Evolutionary conservation across 1,140 invertebrate genomes (phyloP), one percentile per base, ranked within the genome.

Genomic region (Formica selysi): DNA sequence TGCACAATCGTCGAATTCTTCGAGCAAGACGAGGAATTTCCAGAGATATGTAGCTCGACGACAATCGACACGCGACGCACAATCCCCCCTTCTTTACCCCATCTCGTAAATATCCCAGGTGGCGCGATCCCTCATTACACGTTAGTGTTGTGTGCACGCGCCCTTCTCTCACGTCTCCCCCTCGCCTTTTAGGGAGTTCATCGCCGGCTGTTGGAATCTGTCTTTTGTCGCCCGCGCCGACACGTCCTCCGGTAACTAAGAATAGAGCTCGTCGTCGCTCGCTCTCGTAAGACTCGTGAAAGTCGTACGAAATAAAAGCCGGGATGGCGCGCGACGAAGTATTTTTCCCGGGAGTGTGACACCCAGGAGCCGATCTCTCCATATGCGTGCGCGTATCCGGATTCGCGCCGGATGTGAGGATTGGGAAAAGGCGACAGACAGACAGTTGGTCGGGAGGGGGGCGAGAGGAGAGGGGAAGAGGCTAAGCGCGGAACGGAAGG

Each of bases 201-300:
- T 90, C 32, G 65, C 54, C 78, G 85, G 61, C 88, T 90, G 89
- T 65, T 83, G 89, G 89, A 90, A 90, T 86, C 71, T 70, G 89
- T 90, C 89, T 90, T 86, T 90, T 88, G 89, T 90, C 86, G 71
- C 32, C 51, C 86, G 54, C 16, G 61, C 51, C 86, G 78, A 44
- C 59, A 48, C 85, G 65, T 51, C 54, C 68, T 44, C 48, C 81
- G 54, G 1, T 22, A 61, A 85, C 87, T 85, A 64, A 84, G 85
- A 90, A 90, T 90, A 90, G 85, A 90, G 85, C 87, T 65, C 22
- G 64, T 48, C 48, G 29, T 54, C 38, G 36, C 57, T 32, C 71
- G 44, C 59, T 13, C 41, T 44, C 3, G 19, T 10, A 44, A 48
- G 57, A 80, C 73, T 22, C 36, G 59, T 71, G 57, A 44, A 85